Base-by-base conservation (phyloP, 2,888 invertebrate species). In the Spatulosminthurus flaviceps region DNA sequence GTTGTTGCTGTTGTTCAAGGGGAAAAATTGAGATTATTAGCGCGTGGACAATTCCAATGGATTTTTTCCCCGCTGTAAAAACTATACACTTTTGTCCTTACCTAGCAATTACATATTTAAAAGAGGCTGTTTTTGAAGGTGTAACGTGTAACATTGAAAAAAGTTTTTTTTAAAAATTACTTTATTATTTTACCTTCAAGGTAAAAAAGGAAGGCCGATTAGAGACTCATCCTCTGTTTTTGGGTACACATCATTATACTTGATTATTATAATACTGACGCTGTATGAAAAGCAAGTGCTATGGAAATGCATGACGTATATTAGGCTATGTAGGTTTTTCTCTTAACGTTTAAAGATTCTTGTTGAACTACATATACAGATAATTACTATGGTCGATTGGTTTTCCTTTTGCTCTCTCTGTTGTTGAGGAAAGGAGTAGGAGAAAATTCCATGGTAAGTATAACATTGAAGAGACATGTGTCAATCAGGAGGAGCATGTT, bases 361-460 rank as follows among this genome's bases (percentile, higher is more conserved):
- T 67, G 26, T 24, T 67, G 67, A 67, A 67, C 67, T 67, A 67
- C n/a, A n/a, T n/a, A n/a, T n/a, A n/a, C n/a, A n/a, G 28, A 67
- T 67, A 67, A 67, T 67, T 67, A 67, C 67, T 67, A 67, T 26
- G 26, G 28, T n/a, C 67, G 67, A 67, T 67, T 67, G 28, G 67
- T 28, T 67, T 64, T 67, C n/a, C 19, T 67, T 67, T 28, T 28
- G 24, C 67, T 51, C n/a, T 28, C n/a, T n/a, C n/a, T n/a, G n/a
- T n/a, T n/a, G n/a, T n/a, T 34, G 9, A 34, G 60, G 60, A 13
- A 7, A 72, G 21, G 34, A 73, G 64, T 29, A 64, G 60, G 41
- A 66, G 61, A 74, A 74, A 24, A 75, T 75, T 75, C 75, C 75
- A 75, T 75, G 66, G 41, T 75, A 75, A 75, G 75, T 75, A 75